Evolutionary conservation across 2,888 invertebrate genomes (phyloP), one percentile per base, ranked within the genome.

Genomic region (Mylabris sibirica): DNA sequence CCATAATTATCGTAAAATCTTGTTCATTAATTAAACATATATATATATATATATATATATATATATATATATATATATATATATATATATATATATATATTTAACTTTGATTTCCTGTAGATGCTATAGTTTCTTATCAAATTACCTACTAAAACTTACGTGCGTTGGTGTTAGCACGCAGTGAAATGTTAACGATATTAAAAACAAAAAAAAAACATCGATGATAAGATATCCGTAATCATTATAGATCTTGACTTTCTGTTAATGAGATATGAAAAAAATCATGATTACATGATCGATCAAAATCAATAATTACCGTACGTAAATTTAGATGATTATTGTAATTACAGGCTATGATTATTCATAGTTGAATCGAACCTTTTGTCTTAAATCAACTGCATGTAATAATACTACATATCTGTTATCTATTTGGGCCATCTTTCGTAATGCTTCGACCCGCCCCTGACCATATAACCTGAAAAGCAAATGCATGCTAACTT

Each of bases 381-480:
- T 26, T 74, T 73, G 68, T 71, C 71, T 72, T 68, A 65, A 66
- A 72, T 69, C 69, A 66, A 66, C 69, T 66, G 69, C 72, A 69
- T 63, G 71, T 74, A 72, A 71, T 69, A 64, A 22, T 20, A 2
- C 2, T 38, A 35, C 41, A 6, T 64, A 69, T 67, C 64, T 70
- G 66, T 72, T 74, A 74, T 74, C 74, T 74, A 71, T 70, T 72
- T 72, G 69, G 71, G 72, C 64, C 70, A 74, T 74, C 74, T 72
- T 65, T 57, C 69, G 63, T 67, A 67, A 64, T 62, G 62, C 60
- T 71, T 68, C 69, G 72, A 69, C 70, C 69, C 69, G 69, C 68
- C 72, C 71, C 68, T 74, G 74, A 72, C 74, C 72, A 74, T 63
- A 60, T 68, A 65, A 74, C 71, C 71, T 68, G 60, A 49, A 71